Conservation (phyloP, 2,113 vertebrate species). For the Lipotes vexillifer region DNA sequence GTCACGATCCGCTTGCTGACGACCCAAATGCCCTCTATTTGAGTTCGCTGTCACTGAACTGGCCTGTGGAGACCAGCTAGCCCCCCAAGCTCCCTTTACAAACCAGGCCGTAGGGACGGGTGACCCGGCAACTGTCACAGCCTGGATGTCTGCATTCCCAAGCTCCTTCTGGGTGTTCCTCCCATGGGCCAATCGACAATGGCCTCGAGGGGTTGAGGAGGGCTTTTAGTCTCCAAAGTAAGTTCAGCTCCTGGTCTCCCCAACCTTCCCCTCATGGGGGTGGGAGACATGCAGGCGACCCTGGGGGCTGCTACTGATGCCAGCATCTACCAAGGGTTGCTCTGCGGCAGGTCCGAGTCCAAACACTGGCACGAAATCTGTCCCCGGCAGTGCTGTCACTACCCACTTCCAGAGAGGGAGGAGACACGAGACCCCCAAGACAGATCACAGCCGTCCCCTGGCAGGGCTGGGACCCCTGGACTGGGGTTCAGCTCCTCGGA, state of each 20-base stretch:
- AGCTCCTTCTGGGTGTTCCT: not conserved
- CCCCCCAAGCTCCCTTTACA: not conserved
- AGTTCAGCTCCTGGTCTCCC: too few relatives aligned
- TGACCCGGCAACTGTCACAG: not conserved
- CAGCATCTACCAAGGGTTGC: too few relatives aligned
- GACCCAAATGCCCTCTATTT: not conserved
- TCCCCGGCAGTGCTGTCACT: not conserved
- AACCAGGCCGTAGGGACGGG: rapidly evolving
- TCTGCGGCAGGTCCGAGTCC: not conserved
- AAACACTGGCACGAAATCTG: too few relatives aligned
- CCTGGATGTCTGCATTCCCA: not conserved
- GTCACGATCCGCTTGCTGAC: rapidly evolving
- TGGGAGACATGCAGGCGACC: not conserved
- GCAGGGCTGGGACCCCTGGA: not conserved
- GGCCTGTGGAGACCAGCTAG: too few relatives aligned
- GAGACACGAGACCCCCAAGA: not conserved
- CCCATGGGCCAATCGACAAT: rapidly evolving
- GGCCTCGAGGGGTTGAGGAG: not conserved
- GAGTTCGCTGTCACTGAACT: not conserved
- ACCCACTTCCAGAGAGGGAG: not conserved
- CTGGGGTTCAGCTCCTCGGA: rapidly evolving
- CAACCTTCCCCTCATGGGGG: not conserved
- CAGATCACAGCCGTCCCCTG: not conserved
- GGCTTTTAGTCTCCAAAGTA: rapidly evolving
- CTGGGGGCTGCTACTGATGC: rapidly evolving